Evolutionary conservation across 2,888 invertebrate genomes (phyloP).

Genomic region (Machimus rusticus): DNA sequence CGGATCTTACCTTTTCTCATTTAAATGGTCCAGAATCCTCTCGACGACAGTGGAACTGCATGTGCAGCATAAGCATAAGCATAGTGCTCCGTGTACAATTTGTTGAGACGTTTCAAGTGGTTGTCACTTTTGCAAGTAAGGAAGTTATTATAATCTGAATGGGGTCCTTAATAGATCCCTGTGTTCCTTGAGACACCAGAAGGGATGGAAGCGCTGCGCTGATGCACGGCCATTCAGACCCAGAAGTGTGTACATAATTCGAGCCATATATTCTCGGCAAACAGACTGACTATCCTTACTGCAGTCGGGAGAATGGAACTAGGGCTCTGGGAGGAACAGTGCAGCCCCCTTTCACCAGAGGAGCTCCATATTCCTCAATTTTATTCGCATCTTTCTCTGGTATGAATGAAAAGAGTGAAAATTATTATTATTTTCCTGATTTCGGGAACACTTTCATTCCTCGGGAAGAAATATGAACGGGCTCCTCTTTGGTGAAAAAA

Average conservation of each 20-base stretch:
- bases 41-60: neutral
- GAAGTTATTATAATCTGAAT: slow-evolving; percentile 31
- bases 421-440: neutral
- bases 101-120: slow-evolving; percentile 24
- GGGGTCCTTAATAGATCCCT: slow-evolving; percentile 19
- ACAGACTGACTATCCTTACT: neutral
- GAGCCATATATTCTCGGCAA: neutral
- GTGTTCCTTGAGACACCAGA: neutral
- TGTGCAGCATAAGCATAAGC: neutral
- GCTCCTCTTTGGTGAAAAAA: neutral
- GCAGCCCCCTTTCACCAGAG: neutral
- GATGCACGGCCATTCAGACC: slow-evolving; percentile 5
- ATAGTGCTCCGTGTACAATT: neutral
- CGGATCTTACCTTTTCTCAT: neutral
- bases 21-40: neutral
- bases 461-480: neutral
- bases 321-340: neutral
- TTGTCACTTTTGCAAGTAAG: slow-evolving; percentile 31
- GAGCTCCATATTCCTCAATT: neutral
- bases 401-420: neutral
- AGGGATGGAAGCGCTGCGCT: neutral
- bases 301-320: neutral
- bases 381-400: neutral
- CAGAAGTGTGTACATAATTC: neutral
- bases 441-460: neutral